phyloP scores from a whole-genome alignment of 2,797 vertebrate species.

The Dromococcyx pavoninus region DNA sequence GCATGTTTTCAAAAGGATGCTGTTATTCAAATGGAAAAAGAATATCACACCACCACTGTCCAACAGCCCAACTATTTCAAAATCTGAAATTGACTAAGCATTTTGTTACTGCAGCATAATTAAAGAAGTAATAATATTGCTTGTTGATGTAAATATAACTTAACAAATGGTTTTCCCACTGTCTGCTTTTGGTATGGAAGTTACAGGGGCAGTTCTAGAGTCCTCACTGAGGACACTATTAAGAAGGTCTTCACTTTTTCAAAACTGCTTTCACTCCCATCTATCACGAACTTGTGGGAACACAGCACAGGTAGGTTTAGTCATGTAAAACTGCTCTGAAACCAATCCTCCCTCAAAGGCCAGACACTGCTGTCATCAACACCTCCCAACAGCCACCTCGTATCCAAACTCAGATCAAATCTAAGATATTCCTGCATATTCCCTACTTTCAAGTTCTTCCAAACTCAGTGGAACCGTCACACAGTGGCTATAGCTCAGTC shows the following conservation, averaged over 20 bases:
- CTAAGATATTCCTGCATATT: neutral
- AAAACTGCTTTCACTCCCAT: neutral
- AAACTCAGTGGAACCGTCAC: neutral
- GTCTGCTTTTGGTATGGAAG: neutral
- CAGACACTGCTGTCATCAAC: neutral
- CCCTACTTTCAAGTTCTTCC: neutral
- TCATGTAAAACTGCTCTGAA: neutral
- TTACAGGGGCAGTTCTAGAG: neutral
- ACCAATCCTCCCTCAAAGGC: neutral
- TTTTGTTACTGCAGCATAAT: neutral
- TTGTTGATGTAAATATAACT: neutral
- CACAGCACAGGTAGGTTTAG: neutral
- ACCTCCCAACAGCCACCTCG: neutral
- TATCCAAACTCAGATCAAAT: neutral
- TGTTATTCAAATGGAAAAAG: constrained; percentile 24
- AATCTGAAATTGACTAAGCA: neutral
- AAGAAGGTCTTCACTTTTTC: neutral
- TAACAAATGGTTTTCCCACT: neutral
- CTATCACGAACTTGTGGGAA: neutral
- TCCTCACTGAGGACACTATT: neutral
- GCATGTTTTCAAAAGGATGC: constrained; percentile 29
- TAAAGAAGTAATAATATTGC: neutral
- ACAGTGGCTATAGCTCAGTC: neutral
- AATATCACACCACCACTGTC: neutral
- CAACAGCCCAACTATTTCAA: neutral